Conservation (phyloP, 2,888 invertebrate genomes). For the Odiellus spinosus region DNA sequence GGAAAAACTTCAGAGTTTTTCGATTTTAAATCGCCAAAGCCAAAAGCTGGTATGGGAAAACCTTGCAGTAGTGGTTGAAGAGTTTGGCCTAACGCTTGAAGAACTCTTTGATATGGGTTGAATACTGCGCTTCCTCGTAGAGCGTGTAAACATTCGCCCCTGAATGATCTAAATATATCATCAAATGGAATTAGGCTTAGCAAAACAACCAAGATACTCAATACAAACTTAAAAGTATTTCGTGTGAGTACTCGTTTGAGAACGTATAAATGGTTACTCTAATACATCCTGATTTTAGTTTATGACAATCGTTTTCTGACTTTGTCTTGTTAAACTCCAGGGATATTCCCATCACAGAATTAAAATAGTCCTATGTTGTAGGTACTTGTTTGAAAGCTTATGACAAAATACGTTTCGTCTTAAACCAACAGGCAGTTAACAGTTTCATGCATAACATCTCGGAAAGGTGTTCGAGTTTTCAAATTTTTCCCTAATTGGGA, state of each 20-base stretch:
- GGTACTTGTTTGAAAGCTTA: no score
- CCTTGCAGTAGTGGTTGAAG: constrained; percentile 34
- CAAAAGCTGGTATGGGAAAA: constrained; percentile 34
- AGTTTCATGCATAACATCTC: no score
- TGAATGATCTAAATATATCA: constrained; percentile 24
- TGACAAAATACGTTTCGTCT: no score
- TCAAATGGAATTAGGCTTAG: background rate
- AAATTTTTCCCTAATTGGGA: no score
- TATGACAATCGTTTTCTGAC: no score
- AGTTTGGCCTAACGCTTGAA: constrained; percentile 33
- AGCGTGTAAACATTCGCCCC: constrained; percentile 30
- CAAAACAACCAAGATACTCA: background rate
- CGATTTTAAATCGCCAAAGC: constrained; percentile 35
- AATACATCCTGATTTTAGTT: no score
- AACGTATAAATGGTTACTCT: background rate
- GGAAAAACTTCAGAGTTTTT: constrained; percentile 33
- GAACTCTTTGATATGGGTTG: constrained; percentile 38
- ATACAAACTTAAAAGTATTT: background rate
- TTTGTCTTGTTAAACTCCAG: no score
- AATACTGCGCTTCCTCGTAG: constrained; percentile 25
- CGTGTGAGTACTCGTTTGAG: background rate
- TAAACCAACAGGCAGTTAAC: no score
- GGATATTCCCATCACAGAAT: no score
- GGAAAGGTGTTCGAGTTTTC: no score
- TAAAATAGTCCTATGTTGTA: no score